phyloP scores from a whole-genome alignment of 2,113 vertebrate genomes.

The Alethe diademata region DNA sequence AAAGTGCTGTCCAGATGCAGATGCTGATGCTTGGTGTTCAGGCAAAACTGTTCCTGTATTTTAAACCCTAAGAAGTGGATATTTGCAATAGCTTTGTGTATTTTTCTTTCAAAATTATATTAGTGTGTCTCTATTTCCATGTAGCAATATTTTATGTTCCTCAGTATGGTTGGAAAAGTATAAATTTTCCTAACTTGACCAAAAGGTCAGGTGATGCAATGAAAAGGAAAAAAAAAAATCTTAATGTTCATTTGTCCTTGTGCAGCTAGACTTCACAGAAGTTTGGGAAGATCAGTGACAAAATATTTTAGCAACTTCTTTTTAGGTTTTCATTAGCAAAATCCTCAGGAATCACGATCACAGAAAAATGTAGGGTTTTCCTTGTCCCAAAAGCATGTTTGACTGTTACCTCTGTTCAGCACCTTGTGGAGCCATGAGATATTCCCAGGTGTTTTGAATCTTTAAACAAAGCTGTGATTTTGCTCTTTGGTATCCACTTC shows the following conservation, averaged over 20 bases:
- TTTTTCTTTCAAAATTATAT: not conserved
- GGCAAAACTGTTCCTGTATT: not conserved
- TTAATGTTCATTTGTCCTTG: not conserved
- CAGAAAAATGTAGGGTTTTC: not conserved
- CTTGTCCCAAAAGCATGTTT: not conserved
- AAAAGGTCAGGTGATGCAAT: not conserved
- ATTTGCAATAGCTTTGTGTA: not conserved
- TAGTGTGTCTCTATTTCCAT: not conserved
- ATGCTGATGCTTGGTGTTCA: not conserved
- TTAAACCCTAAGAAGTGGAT: not conserved
- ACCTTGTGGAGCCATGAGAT: not conserved
- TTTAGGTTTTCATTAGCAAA: not conserved
- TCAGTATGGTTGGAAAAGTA: not conserved
- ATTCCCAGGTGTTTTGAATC: not conserved
- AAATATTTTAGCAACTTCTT: not conserved
- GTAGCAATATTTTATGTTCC: not conserved
- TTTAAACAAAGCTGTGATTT: not conserved
- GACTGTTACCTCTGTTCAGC: not conserved
- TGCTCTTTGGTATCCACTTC: not conserved
- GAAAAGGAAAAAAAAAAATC: not conserved
- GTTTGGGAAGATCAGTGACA: not conserved
- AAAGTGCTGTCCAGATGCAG: not conserved
- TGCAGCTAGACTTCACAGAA: not conserved
- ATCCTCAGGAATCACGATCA: not conserved
- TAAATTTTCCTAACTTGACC: not conserved